These are phyloP conservation scores for Heteromurus nitidus DNA, from an alignment of 2,888 invertebrate species.

Conservation along the genomic window DNA sequence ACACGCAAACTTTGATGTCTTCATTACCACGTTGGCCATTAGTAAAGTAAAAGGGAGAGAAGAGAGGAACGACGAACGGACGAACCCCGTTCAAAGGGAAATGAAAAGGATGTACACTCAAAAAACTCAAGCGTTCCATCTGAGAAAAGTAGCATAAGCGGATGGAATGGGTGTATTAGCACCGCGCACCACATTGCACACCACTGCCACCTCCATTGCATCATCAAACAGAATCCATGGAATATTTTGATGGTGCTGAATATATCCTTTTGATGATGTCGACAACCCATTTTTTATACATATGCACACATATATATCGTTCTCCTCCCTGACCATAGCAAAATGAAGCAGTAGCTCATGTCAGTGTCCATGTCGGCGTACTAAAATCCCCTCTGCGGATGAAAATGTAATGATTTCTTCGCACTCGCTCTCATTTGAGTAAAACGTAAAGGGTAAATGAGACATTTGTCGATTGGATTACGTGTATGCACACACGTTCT, in stretches of 20 bases:
- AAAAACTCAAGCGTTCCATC: too few species aligned
- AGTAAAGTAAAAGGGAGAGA: too few species aligned
- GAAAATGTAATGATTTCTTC: constrained; percentile 30
- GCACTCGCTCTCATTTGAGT: background rate
- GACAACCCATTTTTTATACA: background rate
- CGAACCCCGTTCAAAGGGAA: too few species aligned
- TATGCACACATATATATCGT: background rate
- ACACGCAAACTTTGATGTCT: constrained; percentile 72
- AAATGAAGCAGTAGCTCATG: background rate
- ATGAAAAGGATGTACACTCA: too few species aligned
- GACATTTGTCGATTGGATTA: constrained; percentile 24
- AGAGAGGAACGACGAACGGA: too few species aligned
- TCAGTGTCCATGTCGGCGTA: background rate
- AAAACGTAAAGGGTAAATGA: background rate
- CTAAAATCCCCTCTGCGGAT: constrained; percentile 16
- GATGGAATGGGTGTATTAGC: constrained; percentile 35
- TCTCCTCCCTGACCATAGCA: constrained; percentile 9
- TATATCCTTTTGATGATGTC: constrained; percentile 13
- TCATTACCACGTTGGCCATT: constrained; percentile 61
- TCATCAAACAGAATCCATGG: constrained; percentile 37
- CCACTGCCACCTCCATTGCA: constrained; percentile 39
- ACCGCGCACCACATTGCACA: constrained; percentile 41
- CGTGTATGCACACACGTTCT: too few species aligned
- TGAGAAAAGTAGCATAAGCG: too few species aligned
- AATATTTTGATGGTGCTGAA: constrained; percentile 17